phyloP scores from a whole-genome alignment of 2,888 invertebrate genomes.

The Drosophila flavopinicola region DNA sequence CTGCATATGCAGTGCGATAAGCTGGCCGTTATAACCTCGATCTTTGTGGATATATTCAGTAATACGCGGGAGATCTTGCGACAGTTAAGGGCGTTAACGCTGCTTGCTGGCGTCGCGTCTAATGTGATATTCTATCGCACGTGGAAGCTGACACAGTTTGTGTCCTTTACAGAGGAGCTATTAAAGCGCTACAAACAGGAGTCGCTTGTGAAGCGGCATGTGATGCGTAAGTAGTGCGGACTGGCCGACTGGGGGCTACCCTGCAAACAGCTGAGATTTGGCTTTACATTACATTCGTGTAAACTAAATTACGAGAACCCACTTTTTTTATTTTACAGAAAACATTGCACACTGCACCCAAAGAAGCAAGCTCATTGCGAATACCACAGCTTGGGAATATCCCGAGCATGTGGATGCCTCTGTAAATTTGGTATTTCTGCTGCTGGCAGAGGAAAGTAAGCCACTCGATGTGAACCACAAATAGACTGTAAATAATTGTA shows the following conservation, averaged over 20 bases:
- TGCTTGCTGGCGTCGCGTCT: conserved; percentile 59
- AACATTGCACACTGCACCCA: conserved; percentile 78
- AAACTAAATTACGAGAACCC: too few relatives aligned
- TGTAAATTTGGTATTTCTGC: conserved; percentile 70
- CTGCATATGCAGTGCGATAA: conserved; percentile 76
- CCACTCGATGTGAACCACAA: neutral
- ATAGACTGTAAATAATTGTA: neutral
- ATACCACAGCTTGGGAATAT: conserved; percentile 80
- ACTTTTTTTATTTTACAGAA: conserved; percentile 63
- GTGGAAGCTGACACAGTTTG: conserved; percentile 78
- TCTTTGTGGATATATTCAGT: conserved; percentile 76
- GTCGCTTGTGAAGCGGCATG: conserved; percentile 68
- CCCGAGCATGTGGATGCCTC: conserved; percentile 76
- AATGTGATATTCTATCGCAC: conserved; percentile 76
- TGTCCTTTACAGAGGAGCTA: conserved; percentile 67
- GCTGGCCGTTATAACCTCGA: conserved; percentile 73
- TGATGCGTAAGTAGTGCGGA: conserved; percentile 72
- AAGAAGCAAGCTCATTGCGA: conserved; percentile 70
- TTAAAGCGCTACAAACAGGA: conserved; percentile 73
- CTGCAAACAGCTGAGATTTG: too few relatives aligned
- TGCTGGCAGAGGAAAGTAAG: conserved; percentile 70
- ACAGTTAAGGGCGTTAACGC: conserved; percentile 73
- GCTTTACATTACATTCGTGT: too few relatives aligned
- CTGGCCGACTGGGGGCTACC: neutral
- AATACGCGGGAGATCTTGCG: conserved; percentile 67